These are phyloP conservation scores for Diacarnus erythraeanus DNA, from an alignment of 37 sponge, comb jelly and placozoan species.

Conservation along the genomic window DNA sequence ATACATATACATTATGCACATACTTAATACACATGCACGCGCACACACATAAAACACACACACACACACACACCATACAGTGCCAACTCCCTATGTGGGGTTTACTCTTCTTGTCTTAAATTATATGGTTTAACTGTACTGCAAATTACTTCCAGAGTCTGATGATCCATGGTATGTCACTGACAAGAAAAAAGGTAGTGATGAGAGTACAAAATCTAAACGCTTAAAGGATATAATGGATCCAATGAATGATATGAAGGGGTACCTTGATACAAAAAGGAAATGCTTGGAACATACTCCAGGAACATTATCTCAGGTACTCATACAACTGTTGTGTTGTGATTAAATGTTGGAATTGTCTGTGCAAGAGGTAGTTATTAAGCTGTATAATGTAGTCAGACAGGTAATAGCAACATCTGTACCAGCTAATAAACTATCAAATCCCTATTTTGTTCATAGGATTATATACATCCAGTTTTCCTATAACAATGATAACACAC, in stretches of 20 bases:
- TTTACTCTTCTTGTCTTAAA: too few relatives aligned
- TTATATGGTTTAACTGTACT: too few relatives aligned
- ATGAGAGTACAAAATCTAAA: constrained; percentile 39
- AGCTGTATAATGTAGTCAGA: background rate
- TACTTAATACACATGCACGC: too few relatives aligned
- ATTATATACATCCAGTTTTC: too few relatives aligned
- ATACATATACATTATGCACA: too few relatives aligned
- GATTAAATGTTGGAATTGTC: background rate
- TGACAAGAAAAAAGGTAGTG: constrained; percentile 5
- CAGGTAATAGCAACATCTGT: background rate
- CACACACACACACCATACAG: too few relatives aligned
- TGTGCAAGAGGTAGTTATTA: background rate
- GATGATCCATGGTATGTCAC: constrained; percentile 49
- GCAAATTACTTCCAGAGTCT: too few relatives aligned
- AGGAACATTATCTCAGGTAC: background rate
- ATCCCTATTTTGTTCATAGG: too few relatives aligned
- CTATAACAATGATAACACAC: too few relatives aligned
- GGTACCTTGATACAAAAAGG: constrained; percentile 30
- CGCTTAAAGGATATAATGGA: constrained; percentile 63
- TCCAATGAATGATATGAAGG: constrained; percentile 72
- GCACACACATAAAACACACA: background rate
- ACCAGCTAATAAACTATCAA: too few relatives aligned
- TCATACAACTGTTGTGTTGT: background rate
- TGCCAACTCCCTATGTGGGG: too few relatives aligned
- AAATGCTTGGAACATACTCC: background rate